These are phyloP conservation scores for Lacerta agilis DNA, from an alignment of 2,797 vertebrate genomes.

Conservation along the genomic window DNA sequence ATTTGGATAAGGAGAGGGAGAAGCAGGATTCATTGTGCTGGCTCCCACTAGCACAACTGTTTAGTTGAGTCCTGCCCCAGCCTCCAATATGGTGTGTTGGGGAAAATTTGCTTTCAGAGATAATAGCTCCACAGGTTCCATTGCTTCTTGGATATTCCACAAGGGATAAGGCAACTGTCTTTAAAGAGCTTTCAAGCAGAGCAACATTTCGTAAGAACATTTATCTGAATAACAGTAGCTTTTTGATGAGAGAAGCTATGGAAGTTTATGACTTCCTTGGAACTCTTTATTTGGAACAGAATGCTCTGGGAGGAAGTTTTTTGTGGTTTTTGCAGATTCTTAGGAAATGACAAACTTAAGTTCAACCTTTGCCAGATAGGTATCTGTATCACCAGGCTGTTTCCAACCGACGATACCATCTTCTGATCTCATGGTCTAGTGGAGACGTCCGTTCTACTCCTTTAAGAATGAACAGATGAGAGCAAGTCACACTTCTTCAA, in stretches of 20 bases:
- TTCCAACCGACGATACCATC: neutral
- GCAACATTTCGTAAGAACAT: neutral
- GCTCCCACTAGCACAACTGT: too few relatives aligned
- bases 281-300: neutral
- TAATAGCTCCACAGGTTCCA: neutral
- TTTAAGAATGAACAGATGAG: neutral
- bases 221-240: neutral
- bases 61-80: too few relatives aligned
- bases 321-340: neutral
- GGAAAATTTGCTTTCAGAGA: neutral
- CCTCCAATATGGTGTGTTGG: neutral
- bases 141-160: neutral
- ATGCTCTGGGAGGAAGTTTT: too few relatives aligned
- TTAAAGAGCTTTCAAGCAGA: neutral
- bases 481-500: neutral
- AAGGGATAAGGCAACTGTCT: neutral
- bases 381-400: neutral
- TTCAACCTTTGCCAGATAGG: neutral
- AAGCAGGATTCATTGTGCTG: too few relatives aligned
- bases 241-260: neutral
- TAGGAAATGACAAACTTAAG: neutral
- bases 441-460: neutral
- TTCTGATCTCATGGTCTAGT: rapidly evolving
- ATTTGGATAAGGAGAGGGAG: too few relatives aligned
- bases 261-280: neutral